Evolutionary conservation across 2,888 invertebrate species (phyloP).

Genomic region (Drosophila flavopinicola): DNA sequence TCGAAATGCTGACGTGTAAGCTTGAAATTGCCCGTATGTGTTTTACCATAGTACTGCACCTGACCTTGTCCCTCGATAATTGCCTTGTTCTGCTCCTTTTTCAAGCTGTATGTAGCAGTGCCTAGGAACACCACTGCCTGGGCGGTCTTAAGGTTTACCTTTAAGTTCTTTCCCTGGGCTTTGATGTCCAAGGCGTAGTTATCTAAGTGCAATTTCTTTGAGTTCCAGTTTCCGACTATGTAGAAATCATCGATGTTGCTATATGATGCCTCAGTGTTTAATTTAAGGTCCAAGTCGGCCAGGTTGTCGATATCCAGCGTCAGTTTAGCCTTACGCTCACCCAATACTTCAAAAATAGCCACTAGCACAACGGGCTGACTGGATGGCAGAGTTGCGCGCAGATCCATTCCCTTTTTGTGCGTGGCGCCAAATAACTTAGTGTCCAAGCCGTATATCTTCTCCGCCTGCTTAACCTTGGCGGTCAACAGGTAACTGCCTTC

Average conservation of each 20-base stretch:
- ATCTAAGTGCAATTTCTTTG: conserved; percentile 87
- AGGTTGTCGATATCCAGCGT: conserved; percentile 86
- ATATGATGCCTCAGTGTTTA: conserved; percentile 86
- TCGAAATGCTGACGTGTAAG: conserved; percentile 88
- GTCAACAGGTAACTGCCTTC: conserved; percentile 83
- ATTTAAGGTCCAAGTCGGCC: conserved; percentile 86
- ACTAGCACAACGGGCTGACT: conserved; percentile 74
- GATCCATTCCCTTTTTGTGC: conserved; percentile 86
- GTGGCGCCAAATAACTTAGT: conserved; percentile 85
- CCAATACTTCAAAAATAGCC: conserved; percentile 82
- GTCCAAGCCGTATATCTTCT: conserved; percentile 86
- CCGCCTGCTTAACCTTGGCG: conserved; percentile 86
- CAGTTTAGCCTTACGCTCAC: conserved; percentile 87
- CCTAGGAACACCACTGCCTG: conserved; percentile 88
- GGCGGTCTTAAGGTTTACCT: conserved; percentile 87
- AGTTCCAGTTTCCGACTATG: conserved; percentile 87
- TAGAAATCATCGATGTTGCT: conserved; percentile 88
- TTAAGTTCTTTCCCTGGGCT: conserved; percentile 87
- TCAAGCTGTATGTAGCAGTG: conserved; percentile 89
- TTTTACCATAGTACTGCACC: conserved; percentile 88
- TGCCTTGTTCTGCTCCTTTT: conserved; percentile 89
- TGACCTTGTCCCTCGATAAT: conserved; percentile 91
- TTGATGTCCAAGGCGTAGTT: conserved; percentile 88
- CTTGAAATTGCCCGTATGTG: conserved; percentile 90
- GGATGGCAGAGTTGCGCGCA: conserved; percentile 86